Base-by-base conservation (phyloP, 2,888 invertebrate species). In the Diarsia mendica region DNA sequence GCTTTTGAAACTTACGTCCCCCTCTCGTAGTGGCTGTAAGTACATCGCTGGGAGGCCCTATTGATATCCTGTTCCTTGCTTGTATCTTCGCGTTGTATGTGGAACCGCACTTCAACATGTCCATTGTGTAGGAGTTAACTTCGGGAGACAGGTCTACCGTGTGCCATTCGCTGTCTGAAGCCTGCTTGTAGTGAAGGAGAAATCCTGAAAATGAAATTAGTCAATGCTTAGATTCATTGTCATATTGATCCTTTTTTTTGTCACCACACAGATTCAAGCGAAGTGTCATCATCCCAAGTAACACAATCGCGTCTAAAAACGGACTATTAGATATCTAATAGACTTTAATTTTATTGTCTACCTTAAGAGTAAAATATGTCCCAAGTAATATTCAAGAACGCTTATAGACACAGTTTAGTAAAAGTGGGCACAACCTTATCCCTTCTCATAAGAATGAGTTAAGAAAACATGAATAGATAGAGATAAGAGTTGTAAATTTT, bases 31-130 rank as follows among this genome's bases (percentile, higher is more conserved):
- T 97, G 1, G 97, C 97, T 20, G 97, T 97, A 20, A 98, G 97
- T 3, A 97, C 92, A 11, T 97, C 95, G 89, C 98, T 98, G 0
- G 97, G 97, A 4, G 97, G 97, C 75, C 98, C 98, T 9, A 97
- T 97, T 0, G 98, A 98, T 49, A 98, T 97, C 86, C 97, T 97
- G 93, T 98, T 98, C 77, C 97, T 97, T 0, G 98, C 98, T 46
- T 97, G 97, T 77, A 98, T 96, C 84, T 97, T 97, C 1, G 98
- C 97, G 85, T 97, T 97, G 91, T 98, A 98, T 0, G 97, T 97
- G 0, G 98, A 98, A 0, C 98, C 98, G 88, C 98, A 98, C 85
- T 97, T 97, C 0, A 98, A 95, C 90, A 97, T 97, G 74, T 98
- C 97, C 88, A 98, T 95, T 0, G 97, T 97, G 90, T 97, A 97